phyloP scores from a whole-genome alignment of 1,140 invertebrate species.

The Hetaerina americana region DNA sequence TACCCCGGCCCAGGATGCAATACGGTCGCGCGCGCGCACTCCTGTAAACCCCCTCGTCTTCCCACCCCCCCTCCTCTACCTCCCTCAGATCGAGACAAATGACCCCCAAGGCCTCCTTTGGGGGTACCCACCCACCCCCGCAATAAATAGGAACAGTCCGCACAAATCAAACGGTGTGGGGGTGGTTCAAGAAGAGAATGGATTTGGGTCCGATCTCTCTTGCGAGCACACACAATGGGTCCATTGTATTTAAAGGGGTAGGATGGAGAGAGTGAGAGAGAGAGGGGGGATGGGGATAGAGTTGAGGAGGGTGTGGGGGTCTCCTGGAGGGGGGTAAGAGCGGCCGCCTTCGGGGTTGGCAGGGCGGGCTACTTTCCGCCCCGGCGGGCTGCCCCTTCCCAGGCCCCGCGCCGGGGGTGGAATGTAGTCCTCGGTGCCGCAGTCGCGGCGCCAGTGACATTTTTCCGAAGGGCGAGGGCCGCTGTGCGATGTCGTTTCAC shows the following conservation, averaged over 20 bases:
- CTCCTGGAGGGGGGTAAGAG: background rate
- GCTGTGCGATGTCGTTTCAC: conserved; percentile 3
- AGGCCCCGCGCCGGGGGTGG: conserved; percentile 2
- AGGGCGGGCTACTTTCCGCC: background rate
- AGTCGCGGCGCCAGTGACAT: background rate
- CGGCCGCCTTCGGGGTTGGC: background rate
- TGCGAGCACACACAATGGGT: background rate
- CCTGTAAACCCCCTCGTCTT: too few relatives aligned
- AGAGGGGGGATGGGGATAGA: too few relatives aligned
- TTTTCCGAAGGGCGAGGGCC: background rate
- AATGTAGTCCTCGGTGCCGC: background rate
- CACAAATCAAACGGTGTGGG: background rate
- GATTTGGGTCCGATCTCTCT: background rate
- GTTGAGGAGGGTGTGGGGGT: too few relatives aligned
- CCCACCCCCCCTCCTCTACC: background rate
- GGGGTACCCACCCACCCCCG: background rate
- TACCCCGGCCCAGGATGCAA: background rate
- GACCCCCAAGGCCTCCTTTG: background rate
- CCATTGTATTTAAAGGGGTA: background rate
- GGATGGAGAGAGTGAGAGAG: background rate
- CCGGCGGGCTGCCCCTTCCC: conserved; percentile 1
- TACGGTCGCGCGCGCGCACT: background rate
- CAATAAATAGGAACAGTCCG: background rate
- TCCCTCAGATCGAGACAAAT: background rate
- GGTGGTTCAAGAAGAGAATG: background rate